Base-by-base conservation (phyloP, 2,888 invertebrate species). In the Frankliniella fusca region DNA sequence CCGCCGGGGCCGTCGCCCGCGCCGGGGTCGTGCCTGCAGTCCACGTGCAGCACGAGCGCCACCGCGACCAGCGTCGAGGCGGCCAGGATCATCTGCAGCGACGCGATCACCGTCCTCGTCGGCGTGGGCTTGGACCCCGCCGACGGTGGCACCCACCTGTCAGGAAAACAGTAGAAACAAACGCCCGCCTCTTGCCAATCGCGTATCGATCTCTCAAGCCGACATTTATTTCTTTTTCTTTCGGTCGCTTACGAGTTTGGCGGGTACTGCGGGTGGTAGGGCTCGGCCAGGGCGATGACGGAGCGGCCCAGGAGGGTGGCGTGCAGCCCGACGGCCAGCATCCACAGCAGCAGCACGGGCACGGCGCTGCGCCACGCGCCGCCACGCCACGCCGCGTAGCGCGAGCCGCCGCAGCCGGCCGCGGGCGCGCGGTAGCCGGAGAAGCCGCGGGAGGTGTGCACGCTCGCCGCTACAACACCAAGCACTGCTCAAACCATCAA, bases 361-460 rank as follows among this genome's bases (percentile, higher is more conserved):
- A 76, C 23, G 23, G 70, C 70, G 23, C 23, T 27, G 11, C 70
- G 70, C 70, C 70, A 76, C 70, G 70, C 70, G 70, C 70, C 70
- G 70, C 70, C 70, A 27, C 70, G 70, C 70, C 70, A 76, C 27
- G 70, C 11, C 61, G 28, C 82, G 82, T 48, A 80, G 49, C 27
- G 79, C n/a, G 48, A 80, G n/a, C 48, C 50, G n/a, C 80, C 82
- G 27, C 23, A n/a, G 70, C 23, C 20, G 80, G 48, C n/a, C 27
- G 82, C n/a, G 49, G 82, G 80, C 12, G 83, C 83, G 10, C 82
- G 65, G 80, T 83, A 83, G 11, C 83, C 83, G 3, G 83, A 82
- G 80, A 83, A 83, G 27, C 83, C 83, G 38, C 83, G 82, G 38
- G 83, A 82, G 28, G 81, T 82, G 82, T 83, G 83, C 38, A 83